These are phyloP conservation scores for Tricholauxania praeusta DNA, from an alignment of 2,888 invertebrate species.

Conservation along the genomic window DNA sequence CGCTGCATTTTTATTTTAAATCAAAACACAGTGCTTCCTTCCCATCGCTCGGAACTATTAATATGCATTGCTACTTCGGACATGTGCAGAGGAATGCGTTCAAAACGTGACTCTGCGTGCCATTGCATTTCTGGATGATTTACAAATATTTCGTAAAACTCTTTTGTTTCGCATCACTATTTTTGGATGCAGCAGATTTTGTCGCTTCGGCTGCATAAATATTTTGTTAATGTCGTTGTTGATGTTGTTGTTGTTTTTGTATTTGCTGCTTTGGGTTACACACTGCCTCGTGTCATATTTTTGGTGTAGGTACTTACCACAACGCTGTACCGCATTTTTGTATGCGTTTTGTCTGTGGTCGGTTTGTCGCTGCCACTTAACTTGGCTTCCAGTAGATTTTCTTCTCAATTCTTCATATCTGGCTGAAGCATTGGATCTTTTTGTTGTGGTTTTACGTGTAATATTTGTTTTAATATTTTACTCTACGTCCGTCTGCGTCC, in stretches of 20 bases:
- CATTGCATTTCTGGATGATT: neutral
- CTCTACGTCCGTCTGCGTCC: slow-evolving; percentile 29
- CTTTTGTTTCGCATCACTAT: too few species aligned
- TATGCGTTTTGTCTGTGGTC: neutral
- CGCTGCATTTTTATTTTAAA: too few species aligned
- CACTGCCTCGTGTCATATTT: too few species aligned
- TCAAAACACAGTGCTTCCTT: too few species aligned
- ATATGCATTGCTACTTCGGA: too few species aligned
- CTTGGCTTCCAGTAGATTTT: slow-evolving; percentile 5
- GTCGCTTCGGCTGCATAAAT: neutral
- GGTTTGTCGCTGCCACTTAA: slow-evolving; percentile 18
- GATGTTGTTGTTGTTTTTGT: too few species aligned
- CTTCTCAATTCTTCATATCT: slow-evolving; percentile 1
- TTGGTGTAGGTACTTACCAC: too few species aligned
- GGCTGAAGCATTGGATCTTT: slow-evolving; percentile 7
- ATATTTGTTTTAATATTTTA: slow-evolving; percentile 16
- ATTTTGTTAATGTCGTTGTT: too few species aligned
- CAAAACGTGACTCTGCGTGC: slow-evolving; percentile 23
- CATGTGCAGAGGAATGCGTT: slow-evolving; percentile 7
- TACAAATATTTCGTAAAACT: too few species aligned
- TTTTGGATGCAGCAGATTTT: slow-evolving; percentile 10
- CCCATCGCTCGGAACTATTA: too few species aligned
- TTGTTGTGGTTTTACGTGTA: neutral
- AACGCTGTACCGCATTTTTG: too few species aligned
- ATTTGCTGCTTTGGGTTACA: too few species aligned